phyloP scores from a whole-genome alignment of 2,888 invertebrate species.

The Teleogryllus oceanicus region DNA sequence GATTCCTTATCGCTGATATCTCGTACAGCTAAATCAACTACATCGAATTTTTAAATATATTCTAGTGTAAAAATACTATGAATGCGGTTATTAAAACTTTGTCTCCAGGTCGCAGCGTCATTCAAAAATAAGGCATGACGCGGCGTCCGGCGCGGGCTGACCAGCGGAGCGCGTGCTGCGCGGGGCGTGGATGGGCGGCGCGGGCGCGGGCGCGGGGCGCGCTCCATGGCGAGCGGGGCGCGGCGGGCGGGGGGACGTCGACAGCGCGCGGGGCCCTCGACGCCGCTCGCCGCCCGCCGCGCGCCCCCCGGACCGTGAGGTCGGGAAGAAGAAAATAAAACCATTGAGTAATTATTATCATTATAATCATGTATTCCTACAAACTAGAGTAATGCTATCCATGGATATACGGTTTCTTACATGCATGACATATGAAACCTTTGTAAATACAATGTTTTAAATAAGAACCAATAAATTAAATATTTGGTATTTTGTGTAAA shows the following conservation, averaged over 20 bases:
- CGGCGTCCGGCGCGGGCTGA: background rate
- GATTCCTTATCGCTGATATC: no score
- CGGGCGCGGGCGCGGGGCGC: background rate
- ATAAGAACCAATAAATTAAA: slow-evolving; percentile 38
- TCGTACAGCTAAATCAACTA: background rate
- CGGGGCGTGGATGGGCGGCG: background rate
- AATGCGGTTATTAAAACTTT: background rate
- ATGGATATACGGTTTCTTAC: slow-evolving; percentile 38
- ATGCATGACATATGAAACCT: slow-evolving; percentile 38
- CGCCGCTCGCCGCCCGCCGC: no score
- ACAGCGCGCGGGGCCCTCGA: no score
- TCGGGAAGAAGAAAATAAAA: slow-evolving; percentile 34
- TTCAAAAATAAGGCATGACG: background rate
- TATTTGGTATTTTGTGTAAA: slow-evolving; percentile 35
- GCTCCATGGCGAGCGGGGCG: background rate
- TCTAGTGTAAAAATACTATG: slow-evolving; percentile 10
- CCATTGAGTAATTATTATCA: slow-evolving; percentile 37
- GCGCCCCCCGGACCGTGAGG: no score
- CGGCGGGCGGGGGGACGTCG: background rate
- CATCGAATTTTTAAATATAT: background rate
- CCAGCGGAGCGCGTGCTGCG: background rate
- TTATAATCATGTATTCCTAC: slow-evolving; percentile 40
- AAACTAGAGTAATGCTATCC: slow-evolving; percentile 39
- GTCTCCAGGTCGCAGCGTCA: background rate
- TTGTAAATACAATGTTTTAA: slow-evolving; percentile 38